A percentile compares a stretch with the other conserved stretches of the same genome.
Evolutionary conservation across 2,888 invertebrate genomes (phyloP).

Genomic region (Nymphalis polychloros): DNA sequence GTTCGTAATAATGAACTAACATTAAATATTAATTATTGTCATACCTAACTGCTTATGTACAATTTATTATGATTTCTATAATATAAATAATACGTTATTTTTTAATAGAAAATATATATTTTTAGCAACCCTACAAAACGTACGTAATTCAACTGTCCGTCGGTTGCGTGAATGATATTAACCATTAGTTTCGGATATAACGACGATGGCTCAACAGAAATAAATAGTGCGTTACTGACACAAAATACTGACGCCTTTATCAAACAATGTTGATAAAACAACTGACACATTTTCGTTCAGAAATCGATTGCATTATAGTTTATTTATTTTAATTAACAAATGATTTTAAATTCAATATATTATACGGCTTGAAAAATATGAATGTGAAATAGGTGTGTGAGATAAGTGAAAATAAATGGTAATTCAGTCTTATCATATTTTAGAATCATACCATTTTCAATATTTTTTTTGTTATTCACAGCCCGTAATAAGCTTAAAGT

Average conservation of each 20-base stretch:
- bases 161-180: slow-evolving; percentile 22
- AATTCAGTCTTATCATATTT: too few relatives aligned
- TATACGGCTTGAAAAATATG: too few relatives aligned
- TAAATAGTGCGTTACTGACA: slow-evolving; percentile 26
- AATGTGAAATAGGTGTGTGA: too few relatives aligned
- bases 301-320: background rate
- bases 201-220: slow-evolving; percentile 17
- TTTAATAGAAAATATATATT: background rate
- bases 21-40: too few relatives aligned
- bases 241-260: slow-evolving; percentile 5
- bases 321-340: too few relatives aligned
- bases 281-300: too few relatives aligned
- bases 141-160: background rate
- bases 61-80: background rate
- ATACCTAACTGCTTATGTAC: background rate
- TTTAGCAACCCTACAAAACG: slow-evolving; percentile 1
- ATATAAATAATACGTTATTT: background rate
- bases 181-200: slow-evolving; percentile 9
- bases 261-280: background rate
- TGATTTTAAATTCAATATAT: too few relatives aligned
- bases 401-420: too few relatives aligned
- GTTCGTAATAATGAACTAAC: too few relatives aligned
- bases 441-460: too few relatives aligned
- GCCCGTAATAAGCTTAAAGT: too few relatives aligned
- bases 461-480: too few relatives aligned